Base-by-base conservation (phyloP, 2,797 vertebrate species). In the Chiroxiphia lanceolata region DNA sequence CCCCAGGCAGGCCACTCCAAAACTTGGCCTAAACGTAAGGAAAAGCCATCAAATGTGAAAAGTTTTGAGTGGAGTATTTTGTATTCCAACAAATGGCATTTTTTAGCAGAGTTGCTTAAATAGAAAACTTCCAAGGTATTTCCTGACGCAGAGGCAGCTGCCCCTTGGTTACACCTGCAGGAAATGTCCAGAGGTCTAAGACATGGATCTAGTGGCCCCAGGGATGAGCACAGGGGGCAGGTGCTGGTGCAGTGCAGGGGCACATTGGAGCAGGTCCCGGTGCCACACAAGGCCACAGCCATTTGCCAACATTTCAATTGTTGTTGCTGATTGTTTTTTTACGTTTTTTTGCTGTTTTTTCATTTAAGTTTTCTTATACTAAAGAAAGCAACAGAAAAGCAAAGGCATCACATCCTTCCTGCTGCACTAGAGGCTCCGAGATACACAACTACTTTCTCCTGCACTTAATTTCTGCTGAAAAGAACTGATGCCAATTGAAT, bases 1-100 rank as follows among this genome's bases (percentile, higher is more conserved):
- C 5, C 59, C 20, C 3, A 1, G 61, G 11, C 50, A 61, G 20
- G 6, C 13, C 81, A 36, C 0, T 1, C 64, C 3, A 0, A 56
- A 83, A 53, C 20, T 6, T 21, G 15, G 9, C 50, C 42, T 27
- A n/a, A 17, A 20, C 1, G 9, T 11, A 15, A 7, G 11, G 22
- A 23, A n/a, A 63, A 47, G 22, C 8, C 83, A 76, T 13, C 36
- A 11, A n/a, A 31, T 33, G 25, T 31, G 29, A 67, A 54, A 34
- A 5, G 6, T 13, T 20, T 22, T 15, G 44, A 71, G 86, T 1
- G 0, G 38, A 78, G 48, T 12, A 27, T n/a, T 60, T 11, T 47
- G 29, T 19, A 27, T 19, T 47, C 16, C 4, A 56, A 57, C 42
- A 54, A 47, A 15, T 0, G 5, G 7, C 20, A 8, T 3, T n/a